Evolutionary conservation across 2,113 vertebrate species (phyloP).

Genomic region (Catharus bicknelli): DNA sequence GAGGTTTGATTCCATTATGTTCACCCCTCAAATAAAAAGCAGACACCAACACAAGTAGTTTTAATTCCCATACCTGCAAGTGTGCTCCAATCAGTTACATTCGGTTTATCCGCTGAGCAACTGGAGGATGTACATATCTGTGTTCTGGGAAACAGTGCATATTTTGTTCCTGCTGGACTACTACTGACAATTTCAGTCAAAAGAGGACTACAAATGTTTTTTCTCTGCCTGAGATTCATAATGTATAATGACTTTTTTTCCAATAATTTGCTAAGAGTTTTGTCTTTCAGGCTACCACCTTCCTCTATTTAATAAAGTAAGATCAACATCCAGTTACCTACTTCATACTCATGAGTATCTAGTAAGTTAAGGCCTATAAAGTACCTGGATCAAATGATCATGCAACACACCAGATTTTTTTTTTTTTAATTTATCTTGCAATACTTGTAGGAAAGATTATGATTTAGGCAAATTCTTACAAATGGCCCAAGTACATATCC

Average conservation of each 20-base stretch:
- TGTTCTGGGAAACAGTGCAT: background rate
- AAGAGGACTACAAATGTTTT: background rate
- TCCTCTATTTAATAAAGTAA: background rate
- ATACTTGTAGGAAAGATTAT: background rate
- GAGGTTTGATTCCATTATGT: background rate
- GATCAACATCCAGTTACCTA: background rate
- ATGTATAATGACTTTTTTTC: background rate
- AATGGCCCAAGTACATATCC: background rate
- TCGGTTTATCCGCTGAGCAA: background rate
- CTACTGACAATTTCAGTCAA: background rate
- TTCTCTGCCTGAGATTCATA: background rate
- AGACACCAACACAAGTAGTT: background rate
- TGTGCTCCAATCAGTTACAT: background rate
- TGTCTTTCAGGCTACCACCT: background rate
- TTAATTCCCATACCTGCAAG: background rate
- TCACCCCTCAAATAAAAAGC: background rate
- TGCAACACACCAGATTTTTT: background rate
- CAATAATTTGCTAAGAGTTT: background rate
- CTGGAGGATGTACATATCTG: background rate
- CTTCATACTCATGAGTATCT: background rate
- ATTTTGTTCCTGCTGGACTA: background rate
- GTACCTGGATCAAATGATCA: background rate
- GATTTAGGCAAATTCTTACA: background rate
- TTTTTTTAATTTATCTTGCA: background rate
- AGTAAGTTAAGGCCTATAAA: background rate